A percentile compares a stretch with the other conserved stretches of the same genome.
These are phyloP conservation scores for Perognathus longimembris DNA, from an alignment of 2,113 vertebrate species.

Conservation along the genomic window DNA sequence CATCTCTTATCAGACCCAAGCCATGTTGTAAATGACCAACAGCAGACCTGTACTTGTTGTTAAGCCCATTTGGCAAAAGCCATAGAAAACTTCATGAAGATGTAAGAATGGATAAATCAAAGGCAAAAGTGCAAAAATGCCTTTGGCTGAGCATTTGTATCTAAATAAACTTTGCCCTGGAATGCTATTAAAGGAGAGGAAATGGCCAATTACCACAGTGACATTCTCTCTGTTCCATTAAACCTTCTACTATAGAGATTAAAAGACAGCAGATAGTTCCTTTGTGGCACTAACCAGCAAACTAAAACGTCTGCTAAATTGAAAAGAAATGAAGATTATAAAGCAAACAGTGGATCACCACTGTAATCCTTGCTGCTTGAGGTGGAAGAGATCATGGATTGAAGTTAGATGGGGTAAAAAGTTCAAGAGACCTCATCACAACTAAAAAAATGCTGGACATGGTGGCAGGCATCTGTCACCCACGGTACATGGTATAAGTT, in stretches of 20 bases:
- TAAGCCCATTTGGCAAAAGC: not conserved
- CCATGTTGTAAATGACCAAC: not conserved
- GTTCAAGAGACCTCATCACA: too few relatives aligned
- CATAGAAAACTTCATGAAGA: not conserved
- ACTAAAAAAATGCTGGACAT: too few relatives aligned
- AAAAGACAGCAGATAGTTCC: slow-evolving; percentile 40
- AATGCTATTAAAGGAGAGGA: slow-evolving; percentile 40
- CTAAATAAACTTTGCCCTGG: not conserved
- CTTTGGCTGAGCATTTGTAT: slow-evolving; percentile 21
- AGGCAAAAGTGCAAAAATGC: not conserved
- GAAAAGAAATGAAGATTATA: slow-evolving; percentile 6
- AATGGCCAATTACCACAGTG: slow-evolving; percentile 46
- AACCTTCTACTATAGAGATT: slow-evolving; percentile 54
- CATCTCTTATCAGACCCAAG: not conserved
- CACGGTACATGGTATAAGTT: too few relatives aligned
- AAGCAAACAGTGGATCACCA: too few relatives aligned
- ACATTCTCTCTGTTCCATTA: slow-evolving; percentile 39
- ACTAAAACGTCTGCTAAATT: slow-evolving; percentile 32
- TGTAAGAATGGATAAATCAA: not conserved
- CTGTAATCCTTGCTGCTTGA: too few relatives aligned
- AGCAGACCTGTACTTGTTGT: not conserved
- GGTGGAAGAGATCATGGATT: too few relatives aligned
- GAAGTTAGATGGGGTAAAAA: too few relatives aligned
- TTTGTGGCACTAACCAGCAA: slow-evolving; percentile 40
- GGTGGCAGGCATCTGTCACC: too few relatives aligned